These are phyloP conservation scores for Pseudomyrmex concolor DNA, from an alignment of 1,140 invertebrate species.

Conservation along the genomic window DNA sequence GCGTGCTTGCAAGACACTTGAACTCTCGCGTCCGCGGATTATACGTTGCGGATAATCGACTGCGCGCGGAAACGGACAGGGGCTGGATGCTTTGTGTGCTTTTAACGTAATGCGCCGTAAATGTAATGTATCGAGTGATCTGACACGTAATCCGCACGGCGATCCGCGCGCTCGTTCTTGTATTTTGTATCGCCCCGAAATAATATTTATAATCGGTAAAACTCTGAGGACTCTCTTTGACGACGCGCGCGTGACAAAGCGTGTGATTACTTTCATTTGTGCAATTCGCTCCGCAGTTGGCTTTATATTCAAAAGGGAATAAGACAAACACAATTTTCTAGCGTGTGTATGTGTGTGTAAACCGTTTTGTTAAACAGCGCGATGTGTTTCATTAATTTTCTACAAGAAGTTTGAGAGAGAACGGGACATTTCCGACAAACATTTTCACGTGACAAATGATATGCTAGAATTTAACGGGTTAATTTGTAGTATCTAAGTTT, in stretches of 20 bases:
- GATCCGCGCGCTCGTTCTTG: background rate
- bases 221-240: background rate
- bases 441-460: conserved; percentile 51
- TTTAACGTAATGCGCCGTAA: conserved; percentile 20
- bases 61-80: conserved; percentile 9
- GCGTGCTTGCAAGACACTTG: background rate
- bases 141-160: conserved; percentile 1
- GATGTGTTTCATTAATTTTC: no score
- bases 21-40: conserved; percentile 14
- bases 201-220: no score
- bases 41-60: conserved; percentile 37
- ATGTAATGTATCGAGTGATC: conserved; percentile 44
- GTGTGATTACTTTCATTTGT: no score
- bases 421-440: conserved; percentile 35
- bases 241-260: no score
- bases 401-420: background rate
- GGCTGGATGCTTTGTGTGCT: conserved; percentile 8
- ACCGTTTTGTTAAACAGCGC: no score
- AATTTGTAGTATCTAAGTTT: conserved; percentile 51
- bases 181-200: background rate
- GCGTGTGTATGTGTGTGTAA: no score
- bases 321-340: no score
- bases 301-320: no score
- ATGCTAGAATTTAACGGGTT: conserved; percentile 45
- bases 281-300: no score